Percentiles rank a stretch among this genome's conserved stretches.
phyloP scores from a whole-genome alignment of 2,888 invertebrate species.

The Glomeris marginata region DNA sequence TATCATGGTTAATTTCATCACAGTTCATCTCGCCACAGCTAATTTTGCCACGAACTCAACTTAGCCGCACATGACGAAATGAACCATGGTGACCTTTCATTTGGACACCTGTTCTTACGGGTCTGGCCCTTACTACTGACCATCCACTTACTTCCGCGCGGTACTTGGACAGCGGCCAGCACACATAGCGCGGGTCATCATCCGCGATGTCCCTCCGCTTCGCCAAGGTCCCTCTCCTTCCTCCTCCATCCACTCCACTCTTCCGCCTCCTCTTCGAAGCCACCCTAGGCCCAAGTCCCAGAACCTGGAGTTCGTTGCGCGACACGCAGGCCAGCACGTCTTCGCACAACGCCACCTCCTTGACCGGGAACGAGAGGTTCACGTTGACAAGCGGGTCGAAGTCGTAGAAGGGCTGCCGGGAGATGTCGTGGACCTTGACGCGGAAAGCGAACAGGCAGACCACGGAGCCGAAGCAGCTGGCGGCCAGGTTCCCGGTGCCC shows the following conservation, averaged over 20 bases:
- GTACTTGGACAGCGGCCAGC: not conserved
- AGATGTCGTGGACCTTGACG: slow-evolving; percentile 48
- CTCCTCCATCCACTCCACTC: slow-evolving; percentile 1
- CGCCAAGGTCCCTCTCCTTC: slow-evolving; percentile 10
- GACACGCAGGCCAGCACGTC: slow-evolving; percentile 50
- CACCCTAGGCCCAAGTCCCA: slow-evolving; percentile 17
- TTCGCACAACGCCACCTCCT: slow-evolving; percentile 43
- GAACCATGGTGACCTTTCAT: no score
- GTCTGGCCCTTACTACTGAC: no score
- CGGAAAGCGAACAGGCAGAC: slow-evolving; percentile 44
- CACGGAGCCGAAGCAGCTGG: slow-evolving; percentile 34
- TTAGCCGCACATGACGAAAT: no score
- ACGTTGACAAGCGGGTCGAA: slow-evolving; percentile 51
- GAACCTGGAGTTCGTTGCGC: slow-evolving; percentile 42
- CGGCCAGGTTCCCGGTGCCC: slow-evolving; percentile 28
- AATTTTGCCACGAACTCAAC: no score
- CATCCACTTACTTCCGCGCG: not conserved
- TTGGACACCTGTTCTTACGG: no score
- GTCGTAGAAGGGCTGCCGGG: slow-evolving; percentile 50
- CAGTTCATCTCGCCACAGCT: no score
- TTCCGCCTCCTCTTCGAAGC: no score
- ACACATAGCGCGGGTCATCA: slow-evolving; percentile 3
- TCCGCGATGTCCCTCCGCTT: not conserved
- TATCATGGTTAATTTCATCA: no score
- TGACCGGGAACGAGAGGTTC: slow-evolving; percentile 43